phyloP scores from a whole-genome alignment of 1,140 invertebrate species.

The Aphaenogaster floridana region DNA sequence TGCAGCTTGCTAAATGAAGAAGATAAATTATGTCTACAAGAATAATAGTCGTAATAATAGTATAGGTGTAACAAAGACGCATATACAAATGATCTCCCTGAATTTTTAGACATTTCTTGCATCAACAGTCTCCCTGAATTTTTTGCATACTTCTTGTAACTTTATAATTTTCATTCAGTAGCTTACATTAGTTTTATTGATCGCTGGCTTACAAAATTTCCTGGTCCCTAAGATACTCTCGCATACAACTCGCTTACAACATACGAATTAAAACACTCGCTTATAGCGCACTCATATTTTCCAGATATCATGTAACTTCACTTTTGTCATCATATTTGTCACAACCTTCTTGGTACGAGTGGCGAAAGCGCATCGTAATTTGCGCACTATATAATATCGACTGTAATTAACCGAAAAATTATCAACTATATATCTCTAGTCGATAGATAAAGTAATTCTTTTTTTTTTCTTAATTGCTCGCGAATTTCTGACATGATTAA shows the following conservation, averaged over 20 bases:
- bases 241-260: background rate
- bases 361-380: slow-evolving; percentile 10
- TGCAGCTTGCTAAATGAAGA: background rate
- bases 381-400: background rate
- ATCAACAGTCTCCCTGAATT: slow-evolving; percentile 1
- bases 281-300: background rate
- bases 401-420: slow-evolving; percentile 11
- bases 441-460: background rate
- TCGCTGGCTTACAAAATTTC: background rate
- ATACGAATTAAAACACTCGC: background rate
- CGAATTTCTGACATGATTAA: background rate
- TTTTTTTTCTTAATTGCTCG: background rate
- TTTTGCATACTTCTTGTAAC: background rate
- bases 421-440: background rate
- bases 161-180: background rate
- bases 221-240: slow-evolving; percentile 23
- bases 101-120: background rate
- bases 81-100: slow-evolving; percentile 22
- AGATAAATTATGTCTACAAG: slow-evolving; percentile 10
- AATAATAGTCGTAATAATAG: background rate
- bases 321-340: background rate
- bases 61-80: slow-evolving; percentile 2
- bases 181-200: background rate
- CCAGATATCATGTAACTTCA: background rate
- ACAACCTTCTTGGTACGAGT: slow-evolving; percentile 11